A percentile compares a stretch with the other conserved stretches of the same genome.
phyloP scores from a whole-genome alignment of 2,113 vertebrate species.

The Myotis davidii region DNA sequence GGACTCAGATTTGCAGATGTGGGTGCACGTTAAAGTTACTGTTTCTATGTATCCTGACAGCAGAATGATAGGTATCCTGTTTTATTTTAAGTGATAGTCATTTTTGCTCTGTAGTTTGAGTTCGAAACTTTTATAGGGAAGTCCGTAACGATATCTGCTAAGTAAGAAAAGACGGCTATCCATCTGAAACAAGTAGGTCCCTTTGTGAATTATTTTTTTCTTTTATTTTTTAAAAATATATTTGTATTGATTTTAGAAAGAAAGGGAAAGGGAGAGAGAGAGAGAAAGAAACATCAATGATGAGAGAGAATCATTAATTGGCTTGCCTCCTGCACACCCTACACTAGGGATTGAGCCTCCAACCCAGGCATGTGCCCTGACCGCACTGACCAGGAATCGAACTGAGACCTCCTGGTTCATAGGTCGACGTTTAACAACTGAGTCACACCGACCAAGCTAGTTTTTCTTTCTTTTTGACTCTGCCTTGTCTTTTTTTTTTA shows the following conservation, averaged over 20 bases:
- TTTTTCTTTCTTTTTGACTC: constrained; percentile 12
- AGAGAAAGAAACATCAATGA: too few relatives aligned
- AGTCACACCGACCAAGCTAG: too few relatives aligned
- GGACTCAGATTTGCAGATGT: background rate
- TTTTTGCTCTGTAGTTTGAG: constrained; percentile 28
- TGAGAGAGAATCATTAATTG: too few relatives aligned
- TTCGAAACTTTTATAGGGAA: background rate
- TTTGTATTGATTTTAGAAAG: too few relatives aligned
- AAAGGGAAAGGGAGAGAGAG: too few relatives aligned
- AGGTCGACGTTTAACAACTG: too few relatives aligned
- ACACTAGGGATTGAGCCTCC: too few relatives aligned
- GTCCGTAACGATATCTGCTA: background rate
- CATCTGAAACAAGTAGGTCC: background rate
- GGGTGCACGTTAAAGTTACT: background rate
- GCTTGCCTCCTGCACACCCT: too few relatives aligned
- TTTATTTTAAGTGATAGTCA: background rate
- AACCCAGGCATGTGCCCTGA: too few relatives aligned
- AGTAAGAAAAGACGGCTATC: background rate
- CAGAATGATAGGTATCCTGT: background rate
- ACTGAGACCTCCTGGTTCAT: too few relatives aligned
- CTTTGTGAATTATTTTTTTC: background rate
- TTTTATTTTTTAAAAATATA: background rate
- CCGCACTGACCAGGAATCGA: too few relatives aligned
- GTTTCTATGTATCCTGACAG: background rate
- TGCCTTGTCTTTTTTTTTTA: background rate